These are phyloP conservation scores for Crotalus tigris DNA, from an alignment of 2,113 vertebrate genomes.

Conservation along the genomic window DNA sequence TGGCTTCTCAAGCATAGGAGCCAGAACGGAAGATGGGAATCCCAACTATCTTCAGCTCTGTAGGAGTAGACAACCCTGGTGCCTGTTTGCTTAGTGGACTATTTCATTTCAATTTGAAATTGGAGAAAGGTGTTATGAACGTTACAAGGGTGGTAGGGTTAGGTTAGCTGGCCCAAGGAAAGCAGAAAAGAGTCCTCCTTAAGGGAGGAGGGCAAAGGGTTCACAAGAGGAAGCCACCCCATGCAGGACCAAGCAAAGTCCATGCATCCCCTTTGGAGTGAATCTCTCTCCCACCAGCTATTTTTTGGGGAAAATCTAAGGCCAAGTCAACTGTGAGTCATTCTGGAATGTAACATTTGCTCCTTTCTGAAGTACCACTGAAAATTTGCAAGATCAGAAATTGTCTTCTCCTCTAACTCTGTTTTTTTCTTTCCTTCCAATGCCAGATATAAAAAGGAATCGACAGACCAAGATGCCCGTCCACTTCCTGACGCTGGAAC, in stretches of 20 bases:
- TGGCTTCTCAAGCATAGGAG: no score
- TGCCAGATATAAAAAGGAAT: conserved; percentile 85
- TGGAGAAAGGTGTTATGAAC: no score
- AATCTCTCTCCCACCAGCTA: background rate
- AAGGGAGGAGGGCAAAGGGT: background rate
- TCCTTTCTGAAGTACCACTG: background rate
- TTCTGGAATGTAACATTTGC: background rate
- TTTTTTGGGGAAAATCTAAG: background rate
- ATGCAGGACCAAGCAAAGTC: background rate
- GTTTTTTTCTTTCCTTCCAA: background rate
- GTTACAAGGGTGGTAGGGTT: background rate
- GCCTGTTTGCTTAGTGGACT: no score
- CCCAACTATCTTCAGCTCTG: no score
- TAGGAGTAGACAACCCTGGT: no score
- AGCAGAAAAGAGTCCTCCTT: background rate
- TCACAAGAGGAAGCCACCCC: background rate
- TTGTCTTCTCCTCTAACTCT: background rate
- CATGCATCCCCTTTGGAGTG: background rate
- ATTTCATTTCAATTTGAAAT: no score
- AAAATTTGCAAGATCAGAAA: background rate
- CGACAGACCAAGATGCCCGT: conserved; percentile 91
- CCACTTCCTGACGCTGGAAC: conserved; percentile 85
- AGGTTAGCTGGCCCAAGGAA: background rate
- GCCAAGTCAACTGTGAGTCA: background rate
- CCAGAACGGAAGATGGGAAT: no score